Evolutionary conservation across 2,797 vertebrate species (phyloP), one percentile per base, ranked within the genome.

Genomic region (Ctenopoma multispine): DNA sequence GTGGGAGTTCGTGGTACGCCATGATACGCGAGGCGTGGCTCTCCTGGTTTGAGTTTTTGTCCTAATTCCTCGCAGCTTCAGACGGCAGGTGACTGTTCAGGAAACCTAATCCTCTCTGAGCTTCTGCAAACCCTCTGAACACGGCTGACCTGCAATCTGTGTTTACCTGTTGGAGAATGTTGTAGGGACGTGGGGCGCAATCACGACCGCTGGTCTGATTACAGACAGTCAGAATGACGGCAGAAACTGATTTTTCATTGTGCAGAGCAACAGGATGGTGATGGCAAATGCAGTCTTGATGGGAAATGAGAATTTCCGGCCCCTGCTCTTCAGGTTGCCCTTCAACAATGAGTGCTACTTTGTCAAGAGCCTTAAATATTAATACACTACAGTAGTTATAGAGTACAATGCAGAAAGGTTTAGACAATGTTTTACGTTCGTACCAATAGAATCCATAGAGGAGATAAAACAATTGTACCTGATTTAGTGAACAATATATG

Each of bases 21-120:
- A 46, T 74, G 78, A 58, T 2, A 15, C 0, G 56, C 66, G 88
- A 90, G 92, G 93, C 87, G 92, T 91, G 92, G 90, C 88, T 80
- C 82, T 54, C 34, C 34, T 18, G 76, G 63, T 53, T 15, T 18
- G 66, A 68, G 24, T 51, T 69, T 69, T 41, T 80, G 76, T 79
- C 69, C 81, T 83, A 72, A 84, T 72, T 83, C 79, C 77, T 4
- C 21, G 53, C 70, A 3, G 77, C 79, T 68, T 69, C 66, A 55
- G 75, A 29, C 78, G 63, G 84, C 90, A 93, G 92, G 93, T 93
- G 85, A 90, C 89, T 59, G 79, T 59, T 71, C 23, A 55, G 78
- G 63, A 72, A 72, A 11, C 61, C 56, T 89, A 92, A 90, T 92
- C 91, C 87, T 18, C 61, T 0, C 72, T 87, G 85, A 91, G 87